Conservation (phyloP, 2,113 vertebrate species). For the Kryptolebias marmoratus region DNA sequence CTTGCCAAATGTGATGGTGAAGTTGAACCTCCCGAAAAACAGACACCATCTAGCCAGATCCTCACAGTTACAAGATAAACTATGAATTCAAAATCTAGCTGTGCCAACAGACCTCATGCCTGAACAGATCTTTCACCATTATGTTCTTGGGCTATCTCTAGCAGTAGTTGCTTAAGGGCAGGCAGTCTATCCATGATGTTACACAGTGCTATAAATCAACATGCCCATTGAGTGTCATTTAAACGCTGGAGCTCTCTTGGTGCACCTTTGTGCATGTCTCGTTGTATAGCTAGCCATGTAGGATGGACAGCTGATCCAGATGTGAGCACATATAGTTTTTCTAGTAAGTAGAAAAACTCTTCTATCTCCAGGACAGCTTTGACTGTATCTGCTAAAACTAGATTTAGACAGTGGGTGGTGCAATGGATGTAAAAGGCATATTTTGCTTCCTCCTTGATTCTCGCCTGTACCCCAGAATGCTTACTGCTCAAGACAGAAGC, state of each 20-base stretch:
- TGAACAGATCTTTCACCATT: no score
- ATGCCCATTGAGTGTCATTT: constrained; percentile 8
- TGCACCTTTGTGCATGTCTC: constrained; percentile 17
- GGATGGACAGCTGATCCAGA: constrained; percentile 34
- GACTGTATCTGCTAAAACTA: not conserved
- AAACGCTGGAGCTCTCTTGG: constrained; percentile 32
- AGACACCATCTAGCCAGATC: no score
- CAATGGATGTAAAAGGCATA: constrained; percentile 24
- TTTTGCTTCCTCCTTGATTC: constrained; percentile 20
- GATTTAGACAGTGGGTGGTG: constrained; percentile 23
- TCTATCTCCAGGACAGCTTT: constrained; percentile 20
- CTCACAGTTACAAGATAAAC: no score
- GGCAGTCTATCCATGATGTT: no score
- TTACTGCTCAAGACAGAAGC: constrained; percentile 25
- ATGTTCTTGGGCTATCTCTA: no score
- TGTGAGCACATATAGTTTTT: constrained; percentile 22
- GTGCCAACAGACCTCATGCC: no score
- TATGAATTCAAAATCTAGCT: no score
- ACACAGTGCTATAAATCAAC: not conserved
- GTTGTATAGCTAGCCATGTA: constrained; percentile 18
- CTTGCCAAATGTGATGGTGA: no score
- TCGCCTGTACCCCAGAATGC: constrained; percentile 23
- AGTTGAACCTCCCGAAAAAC: no score
- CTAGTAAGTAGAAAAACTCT: constrained; percentile 22
- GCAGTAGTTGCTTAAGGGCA: no score